Percentiles rank a stretch among this genome's conserved stretches.
Conservation (phyloP, 2,797 vertebrate species). For the Galagoides demidoff region DNA sequence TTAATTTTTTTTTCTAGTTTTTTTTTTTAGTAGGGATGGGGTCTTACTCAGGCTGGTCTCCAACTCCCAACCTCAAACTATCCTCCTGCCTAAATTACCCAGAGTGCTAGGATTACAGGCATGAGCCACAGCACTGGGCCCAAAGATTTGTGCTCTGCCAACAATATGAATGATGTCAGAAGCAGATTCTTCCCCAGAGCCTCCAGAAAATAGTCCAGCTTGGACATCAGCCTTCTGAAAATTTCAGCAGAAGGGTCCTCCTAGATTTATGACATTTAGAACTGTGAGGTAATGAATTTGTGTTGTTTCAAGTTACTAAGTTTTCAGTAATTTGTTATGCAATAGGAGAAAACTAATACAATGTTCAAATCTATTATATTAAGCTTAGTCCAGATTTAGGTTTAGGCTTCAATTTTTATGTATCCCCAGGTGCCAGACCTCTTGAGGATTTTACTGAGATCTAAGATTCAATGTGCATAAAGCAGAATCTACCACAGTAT, state of each 20-base stretch:
- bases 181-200: background rate
- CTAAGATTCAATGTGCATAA: slow-evolving; percentile 44
- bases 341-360: background rate
- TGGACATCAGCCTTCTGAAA: slow-evolving; percentile 25
- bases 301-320: background rate
- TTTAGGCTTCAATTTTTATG: slow-evolving; percentile 11
- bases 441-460: slow-evolving; percentile 1
- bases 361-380: background rate
- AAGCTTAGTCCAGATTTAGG: background rate
- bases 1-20: background rate
- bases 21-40: background rate
- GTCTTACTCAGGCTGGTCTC: background rate
- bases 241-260: background rate
- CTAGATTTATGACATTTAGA: background rate
- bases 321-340: background rate
- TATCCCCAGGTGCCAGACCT: background rate
- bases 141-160: background rate
- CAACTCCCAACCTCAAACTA: background rate
- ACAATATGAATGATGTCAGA: background rate
- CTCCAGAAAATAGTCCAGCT: background rate
- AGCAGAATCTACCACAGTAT: slow-evolving; percentile 10
- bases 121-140: background rate
- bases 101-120: background rate
- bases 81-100: background rate
- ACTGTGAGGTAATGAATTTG: background rate